phyloP scores from a whole-genome alignment of 2,888 invertebrate genomes.

The Hemaris fuciformis region DNA sequence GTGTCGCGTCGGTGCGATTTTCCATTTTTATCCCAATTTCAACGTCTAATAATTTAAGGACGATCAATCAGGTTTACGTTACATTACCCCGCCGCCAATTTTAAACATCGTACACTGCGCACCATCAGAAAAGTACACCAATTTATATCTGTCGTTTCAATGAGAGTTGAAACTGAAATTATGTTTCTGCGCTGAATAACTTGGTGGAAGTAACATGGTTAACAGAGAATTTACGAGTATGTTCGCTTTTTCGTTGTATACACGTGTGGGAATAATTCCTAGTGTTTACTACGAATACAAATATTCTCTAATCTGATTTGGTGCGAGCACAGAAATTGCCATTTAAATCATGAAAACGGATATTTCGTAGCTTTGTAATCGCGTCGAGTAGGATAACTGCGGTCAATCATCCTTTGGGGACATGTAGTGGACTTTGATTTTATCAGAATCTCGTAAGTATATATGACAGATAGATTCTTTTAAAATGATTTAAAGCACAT shows the following conservation, averaged over 20 bases:
- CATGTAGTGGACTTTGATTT: neutral
- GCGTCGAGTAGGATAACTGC: neutral
- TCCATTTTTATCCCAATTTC: constrained; percentile 30
- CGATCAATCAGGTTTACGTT: constrained; percentile 37
- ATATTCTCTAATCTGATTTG: constrained; percentile 11
- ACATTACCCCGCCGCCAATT: constrained; percentile 26
- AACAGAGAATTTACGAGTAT: neutral
- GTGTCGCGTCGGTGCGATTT: neutral
- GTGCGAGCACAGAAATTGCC: constrained; percentile 12
- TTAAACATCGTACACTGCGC: constrained; percentile 8
- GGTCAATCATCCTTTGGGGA: neutral
- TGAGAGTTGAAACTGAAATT: neutral
- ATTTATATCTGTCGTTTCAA: neutral
- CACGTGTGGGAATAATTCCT: neutral
- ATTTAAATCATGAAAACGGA: constrained; percentile 30
- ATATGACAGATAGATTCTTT: too few relatives aligned
- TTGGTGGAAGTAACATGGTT: neutral
- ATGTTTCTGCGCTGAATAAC: neutral
- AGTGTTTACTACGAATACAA: neutral
- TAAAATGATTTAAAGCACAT: too few relatives aligned
- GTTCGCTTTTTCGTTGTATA: neutral
- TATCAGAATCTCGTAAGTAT: neutral
- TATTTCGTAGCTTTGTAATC: constrained; percentile 29
- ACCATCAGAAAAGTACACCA: constrained; percentile 4
- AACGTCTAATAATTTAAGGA: constrained; percentile 33